These are phyloP conservation scores for Drosophila nr. perissopoda DNA, from an alignment of 2,888 invertebrate species.

Conservation along the genomic window DNA sequence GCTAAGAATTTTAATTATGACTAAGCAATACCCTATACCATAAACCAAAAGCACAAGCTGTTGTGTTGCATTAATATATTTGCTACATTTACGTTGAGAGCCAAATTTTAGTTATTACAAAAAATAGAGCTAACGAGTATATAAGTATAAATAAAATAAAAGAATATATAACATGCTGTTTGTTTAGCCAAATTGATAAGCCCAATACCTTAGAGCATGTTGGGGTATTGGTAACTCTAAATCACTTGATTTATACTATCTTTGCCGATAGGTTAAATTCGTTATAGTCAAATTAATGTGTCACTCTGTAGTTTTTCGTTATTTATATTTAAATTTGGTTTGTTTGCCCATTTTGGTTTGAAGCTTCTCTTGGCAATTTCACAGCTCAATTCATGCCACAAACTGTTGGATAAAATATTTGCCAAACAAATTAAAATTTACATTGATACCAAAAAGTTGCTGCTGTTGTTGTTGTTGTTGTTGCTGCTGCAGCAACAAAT, in stretches of 20 bases:
- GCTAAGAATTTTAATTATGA: constrained; percentile 3
- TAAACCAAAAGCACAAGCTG: not conserved
- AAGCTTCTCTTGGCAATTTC: constrained; percentile 46
- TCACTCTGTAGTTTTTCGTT: constrained; percentile 15
- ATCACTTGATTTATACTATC: not conserved
- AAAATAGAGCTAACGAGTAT: too few relatives aligned
- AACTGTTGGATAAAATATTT: constrained; percentile 68
- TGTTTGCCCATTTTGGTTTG: constrained; percentile 19
- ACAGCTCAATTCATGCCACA: constrained; percentile 64
- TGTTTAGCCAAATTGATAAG: not conserved
- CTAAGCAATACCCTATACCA: constrained; percentile 4
- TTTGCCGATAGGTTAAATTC: not conserved
- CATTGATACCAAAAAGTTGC: constrained; percentile 70
- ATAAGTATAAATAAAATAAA: not conserved
- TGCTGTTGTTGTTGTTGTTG: constrained; percentile 27
- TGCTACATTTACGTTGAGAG: too few relatives aligned
- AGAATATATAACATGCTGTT: not conserved
- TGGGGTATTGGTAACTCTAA: not conserved
- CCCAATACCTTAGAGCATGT: not conserved
- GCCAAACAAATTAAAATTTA: constrained; percentile 78
- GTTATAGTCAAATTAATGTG: constrained; percentile 15
- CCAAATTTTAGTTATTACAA: not conserved
- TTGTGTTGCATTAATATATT: not conserved
- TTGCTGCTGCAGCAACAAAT: constrained; percentile 61
- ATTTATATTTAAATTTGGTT: constrained; percentile 35